phyloP scores from a whole-genome alignment of 2,888 invertebrate species.

The Augochlorella aurata region DNA sequence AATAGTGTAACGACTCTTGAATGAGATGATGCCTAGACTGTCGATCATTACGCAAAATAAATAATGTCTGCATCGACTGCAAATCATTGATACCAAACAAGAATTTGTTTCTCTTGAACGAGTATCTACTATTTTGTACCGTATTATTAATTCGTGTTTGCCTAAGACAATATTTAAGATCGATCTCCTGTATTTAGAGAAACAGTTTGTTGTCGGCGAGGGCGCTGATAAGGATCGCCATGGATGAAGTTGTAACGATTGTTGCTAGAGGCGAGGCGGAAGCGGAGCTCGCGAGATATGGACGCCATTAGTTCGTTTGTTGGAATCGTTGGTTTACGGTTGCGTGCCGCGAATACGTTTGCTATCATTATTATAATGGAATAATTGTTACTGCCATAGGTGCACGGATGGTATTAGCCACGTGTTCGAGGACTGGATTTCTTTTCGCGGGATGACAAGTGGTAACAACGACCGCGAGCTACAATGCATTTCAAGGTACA shows the following conservation, averaged over 20 bases:
- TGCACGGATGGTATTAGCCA: constrained; percentile 8
- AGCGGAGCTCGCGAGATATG: constrained; percentile 38
- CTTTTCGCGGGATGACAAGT: background rate
- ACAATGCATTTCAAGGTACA: background rate
- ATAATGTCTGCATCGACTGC: too few species aligned
- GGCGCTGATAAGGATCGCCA: constrained; percentile 35
- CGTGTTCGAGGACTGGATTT: background rate
- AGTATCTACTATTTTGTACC: too few species aligned
- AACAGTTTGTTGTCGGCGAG: constrained; percentile 19
- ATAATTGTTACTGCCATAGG: constrained; percentile 24
- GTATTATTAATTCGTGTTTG: too few species aligned
- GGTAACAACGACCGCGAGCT: background rate
- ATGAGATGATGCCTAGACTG: too few species aligned
- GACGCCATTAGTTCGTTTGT: constrained; percentile 48
- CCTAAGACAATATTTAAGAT: too few species aligned
- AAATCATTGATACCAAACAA: too few species aligned
- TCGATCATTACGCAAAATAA: too few species aligned
- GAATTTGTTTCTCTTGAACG: too few species aligned
- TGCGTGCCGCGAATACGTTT: constrained; percentile 40
- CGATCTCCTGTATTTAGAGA: background rate
- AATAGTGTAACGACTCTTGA: too few species aligned
- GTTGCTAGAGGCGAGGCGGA: constrained; percentile 50
- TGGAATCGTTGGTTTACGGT: constrained; percentile 48
- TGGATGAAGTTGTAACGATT: constrained; percentile 54
- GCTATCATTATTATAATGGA: constrained; percentile 22